Base-by-base conservation (phyloP, 1,140 invertebrate species). In the Elymnias hypermnestra region DNA sequence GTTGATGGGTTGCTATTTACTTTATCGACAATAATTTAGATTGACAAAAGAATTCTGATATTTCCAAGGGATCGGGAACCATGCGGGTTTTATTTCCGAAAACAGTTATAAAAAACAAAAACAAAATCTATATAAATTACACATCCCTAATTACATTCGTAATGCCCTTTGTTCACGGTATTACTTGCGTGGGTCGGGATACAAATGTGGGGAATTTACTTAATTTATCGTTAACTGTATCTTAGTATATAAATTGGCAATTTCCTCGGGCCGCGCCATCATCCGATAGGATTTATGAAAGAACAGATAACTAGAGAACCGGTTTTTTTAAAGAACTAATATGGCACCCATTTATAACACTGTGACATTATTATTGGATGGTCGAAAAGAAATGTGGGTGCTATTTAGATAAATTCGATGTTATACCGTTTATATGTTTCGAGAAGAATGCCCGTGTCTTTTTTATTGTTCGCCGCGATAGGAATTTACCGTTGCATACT, bases 161-260 rank as follows among this genome's bases (percentile, higher is more conserved):
- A 31, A 15, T 17, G 17, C 18, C 48, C 42, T 54, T 36, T 53
- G 39, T 39, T 10, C 19, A 3, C 15, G 37, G 48, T 26, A 44
- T 38, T 62, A 59, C 53, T 39, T 51, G 57, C 63, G 72, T 73
- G 57, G 65, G 77, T 48, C 26, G 44, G 43, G 42, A 68, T 68
- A 62, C 61, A 68, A 72, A 70, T 76, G 66, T 46, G 44, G 44
- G 22, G 53, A 68, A 66, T 70, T 54, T 50, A 47, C 56, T 56
- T 62, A 70, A 73, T 78, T 75, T 72, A 74, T 72, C 64, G 56
- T 65, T 45, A 57, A 57, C 49, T 62, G 53, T 57, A 53, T 61
- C 47, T 58, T 53, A 60, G 65, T 65, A 60, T 73, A 74, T 69
- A 72, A 76, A 78, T 81, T 72, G 70, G 39, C 63, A 69, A 76